Percentiles rank a stretch among this genome's conserved stretches.
Evolutionary conservation across 2,113 vertebrate species (phyloP).

Genomic region (Nanorana parkeri): DNA sequence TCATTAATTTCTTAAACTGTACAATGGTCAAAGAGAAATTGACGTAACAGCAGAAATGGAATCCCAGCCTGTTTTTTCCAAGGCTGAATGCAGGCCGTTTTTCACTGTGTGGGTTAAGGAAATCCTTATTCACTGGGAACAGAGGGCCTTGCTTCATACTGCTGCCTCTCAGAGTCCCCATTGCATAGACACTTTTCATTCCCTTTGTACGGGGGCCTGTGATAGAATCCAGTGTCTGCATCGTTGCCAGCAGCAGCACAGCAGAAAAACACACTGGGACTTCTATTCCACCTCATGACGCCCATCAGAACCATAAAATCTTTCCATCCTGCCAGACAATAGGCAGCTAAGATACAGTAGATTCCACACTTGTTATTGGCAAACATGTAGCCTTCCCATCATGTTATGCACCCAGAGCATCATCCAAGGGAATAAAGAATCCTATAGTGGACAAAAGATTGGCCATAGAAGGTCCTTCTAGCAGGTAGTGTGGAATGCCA

Average conservation of each 20-base stretch:
- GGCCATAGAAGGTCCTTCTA: not conserved
- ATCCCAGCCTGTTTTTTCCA: constrained; percentile 64
- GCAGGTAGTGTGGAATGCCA: not conserved
- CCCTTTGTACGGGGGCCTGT: constrained; percentile 58
- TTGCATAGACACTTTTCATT: constrained; percentile 58
- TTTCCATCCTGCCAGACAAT: constrained; percentile 55
- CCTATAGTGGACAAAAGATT: not conserved
- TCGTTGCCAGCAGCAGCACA: constrained; percentile 56
- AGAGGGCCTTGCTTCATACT: constrained; percentile 61
- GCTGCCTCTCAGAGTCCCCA: constrained; percentile 58
- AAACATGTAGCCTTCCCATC: constrained; percentile 51
- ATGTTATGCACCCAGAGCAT: constrained; percentile 21
- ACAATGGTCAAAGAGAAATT: constrained; percentile 65
- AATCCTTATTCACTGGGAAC: constrained; percentile 63
- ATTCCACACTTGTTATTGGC: constrained; percentile 57
- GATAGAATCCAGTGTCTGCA: constrained; percentile 59
- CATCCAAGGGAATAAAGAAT: constrained; percentile 30
- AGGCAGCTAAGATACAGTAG: constrained; percentile 41
- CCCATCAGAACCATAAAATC: constrained; percentile 55
- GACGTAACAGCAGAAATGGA: constrained; percentile 63
- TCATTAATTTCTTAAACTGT: constrained; percentile 61
- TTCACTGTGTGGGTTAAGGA: constrained; percentile 63
- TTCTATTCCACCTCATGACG: constrained; percentile 54
- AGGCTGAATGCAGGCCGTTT: constrained; percentile 60
- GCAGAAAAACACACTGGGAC: constrained; percentile 58